These are phyloP conservation scores for Drosophila bocki DNA, from an alignment of 1,140 invertebrate genomes.

Conservation along the genomic window DNA sequence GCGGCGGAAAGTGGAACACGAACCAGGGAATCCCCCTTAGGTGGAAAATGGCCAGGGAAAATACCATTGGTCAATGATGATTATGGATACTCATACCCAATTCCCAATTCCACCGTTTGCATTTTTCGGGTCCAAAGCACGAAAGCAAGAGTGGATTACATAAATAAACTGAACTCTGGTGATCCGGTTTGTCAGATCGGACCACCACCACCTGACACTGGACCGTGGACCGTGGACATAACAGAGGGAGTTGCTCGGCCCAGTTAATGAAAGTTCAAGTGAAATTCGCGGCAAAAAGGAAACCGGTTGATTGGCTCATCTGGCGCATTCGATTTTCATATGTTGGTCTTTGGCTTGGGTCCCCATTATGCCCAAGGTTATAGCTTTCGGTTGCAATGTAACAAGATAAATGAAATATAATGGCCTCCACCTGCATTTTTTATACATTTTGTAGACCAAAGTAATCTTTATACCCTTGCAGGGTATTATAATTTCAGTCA, in stretches of 20 bases:
- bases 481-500: too few species aligned
- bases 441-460: too few species aligned
- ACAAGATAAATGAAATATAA: background rate
- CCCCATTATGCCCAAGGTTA: slow-evolving; percentile 74
- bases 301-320: slow-evolving; percentile 69
- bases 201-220: slow-evolving; percentile 21
- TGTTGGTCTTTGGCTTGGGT: slow-evolving; percentile 13
- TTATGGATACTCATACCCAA: background rate
- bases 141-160: slow-evolving; percentile 62
- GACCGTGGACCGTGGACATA: slow-evolving; percentile 22
- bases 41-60: slow-evolving; percentile 52
- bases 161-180: slow-evolving; percentile 61
- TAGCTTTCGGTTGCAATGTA: slow-evolving; percentile 1
- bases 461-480: background rate
- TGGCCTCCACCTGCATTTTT: too few species aligned
- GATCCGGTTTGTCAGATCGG: slow-evolving; percentile 70
- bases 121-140: slow-evolving; percentile 45
- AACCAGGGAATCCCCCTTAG: slow-evolving; percentile 12
- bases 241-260: slow-evolving; percentile 51
- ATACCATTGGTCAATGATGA: slow-evolving; percentile 59
- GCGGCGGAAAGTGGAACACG: slow-evolving; percentile 24
- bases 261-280: slow-evolving; percentile 80
- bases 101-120: slow-evolving; percentile 29
- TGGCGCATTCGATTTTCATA: slow-evolving; percentile 46
- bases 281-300: slow-evolving; percentile 64